Conservation (phyloP, 2,888 invertebrate genomes). For the Clitarchus hookeri region DNA sequence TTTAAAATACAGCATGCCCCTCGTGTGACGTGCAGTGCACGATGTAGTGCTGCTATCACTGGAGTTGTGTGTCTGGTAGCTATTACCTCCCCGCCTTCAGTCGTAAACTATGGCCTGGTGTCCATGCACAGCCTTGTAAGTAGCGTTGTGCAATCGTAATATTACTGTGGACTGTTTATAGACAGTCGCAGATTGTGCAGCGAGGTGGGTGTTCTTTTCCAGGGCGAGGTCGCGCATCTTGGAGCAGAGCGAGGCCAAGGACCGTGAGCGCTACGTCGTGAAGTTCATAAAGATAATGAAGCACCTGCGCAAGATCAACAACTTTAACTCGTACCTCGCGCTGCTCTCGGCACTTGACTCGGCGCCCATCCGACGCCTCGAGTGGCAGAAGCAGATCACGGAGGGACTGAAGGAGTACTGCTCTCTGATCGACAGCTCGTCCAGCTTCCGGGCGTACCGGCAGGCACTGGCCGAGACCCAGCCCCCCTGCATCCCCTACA, state of each 20-base stretch:
- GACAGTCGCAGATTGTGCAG: too few relatives aligned
- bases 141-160: too few relatives aligned
- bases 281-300: conserved; percentile 99
- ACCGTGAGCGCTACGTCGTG: conserved; percentile 90
- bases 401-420: conserved; percentile 94
- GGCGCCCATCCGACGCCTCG: conserved; percentile 88
- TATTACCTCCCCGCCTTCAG: too few relatives aligned
- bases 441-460: conserved; percentile 95
- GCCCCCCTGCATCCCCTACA: conserved; percentile 98
- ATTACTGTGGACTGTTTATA: too few relatives aligned
- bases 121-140: too few relatives aligned
- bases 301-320: conserved; percentile 94
- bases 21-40: too few relatives aligned
- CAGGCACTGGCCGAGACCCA: conserved; percentile 92
- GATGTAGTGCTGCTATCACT: too few relatives aligned
- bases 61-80: too few relatives aligned
- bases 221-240: conserved; percentile 91
- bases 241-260: conserved; percentile 89
- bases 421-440: conserved; percentile 95
- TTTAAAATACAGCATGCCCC: too few relatives aligned
- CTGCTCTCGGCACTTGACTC: conserved; percentile 95
- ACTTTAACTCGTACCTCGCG: conserved; percentile 98
- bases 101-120: too few relatives aligned
- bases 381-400: conserved; percentile 89
- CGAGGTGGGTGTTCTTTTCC: conserved; percentile 32